Evolutionary conservation across 2,797 vertebrate genomes (phyloP), one percentile per base, ranked within the genome.

Genomic region (Botia almorhae): DNA sequence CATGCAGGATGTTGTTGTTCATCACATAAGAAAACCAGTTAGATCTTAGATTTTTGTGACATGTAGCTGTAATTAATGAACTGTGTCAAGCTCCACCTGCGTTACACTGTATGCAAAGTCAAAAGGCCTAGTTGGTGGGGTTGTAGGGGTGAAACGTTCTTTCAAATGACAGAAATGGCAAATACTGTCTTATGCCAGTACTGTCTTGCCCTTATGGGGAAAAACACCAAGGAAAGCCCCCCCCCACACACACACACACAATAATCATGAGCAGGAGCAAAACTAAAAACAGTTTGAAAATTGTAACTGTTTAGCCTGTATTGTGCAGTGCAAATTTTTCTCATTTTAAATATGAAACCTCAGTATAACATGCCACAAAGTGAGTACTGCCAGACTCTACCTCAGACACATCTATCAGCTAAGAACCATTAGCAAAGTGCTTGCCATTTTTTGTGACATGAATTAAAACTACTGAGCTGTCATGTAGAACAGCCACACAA

Each of bases 361-460:
- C 29, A 13, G 43, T 4, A 56, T 61, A 84, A 78, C 70, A 78
- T 73, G 56, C n/a, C 53, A 61, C 55, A 48, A 70, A 71, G 39
- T 58, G 26, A 69, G 69, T 71, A 78, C 72, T 82, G 58, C 69
- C 61, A 51, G 29, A 80, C 19, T 82, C 80, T 86, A 84, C 85
- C 85, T 82, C 82, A 82, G 36, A 39, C 0, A 74, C 19, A 72
- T 69, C 70, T 50, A 76, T 69, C 51, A 63, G 56, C 14, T 23
- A 2, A 2, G n/a, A 60, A 48, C 16, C 2, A 21, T 55, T 29
- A 58, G 6, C 36, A 61, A 46, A 21, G 43, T 8, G 17, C 50
- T 75, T 14, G 46, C 23, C 6, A 19, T 26, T 29, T 29, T 58
- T 21, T 56, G 55, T 39, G 36, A 56, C 33, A n/a, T 76, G 74